A percentile compares a stretch with the other conserved stretches of the same genome.
These are phyloP conservation scores for Calonectris borealis DNA, from an alignment of 2,113 vertebrate species.

Conservation along the genomic window DNA sequence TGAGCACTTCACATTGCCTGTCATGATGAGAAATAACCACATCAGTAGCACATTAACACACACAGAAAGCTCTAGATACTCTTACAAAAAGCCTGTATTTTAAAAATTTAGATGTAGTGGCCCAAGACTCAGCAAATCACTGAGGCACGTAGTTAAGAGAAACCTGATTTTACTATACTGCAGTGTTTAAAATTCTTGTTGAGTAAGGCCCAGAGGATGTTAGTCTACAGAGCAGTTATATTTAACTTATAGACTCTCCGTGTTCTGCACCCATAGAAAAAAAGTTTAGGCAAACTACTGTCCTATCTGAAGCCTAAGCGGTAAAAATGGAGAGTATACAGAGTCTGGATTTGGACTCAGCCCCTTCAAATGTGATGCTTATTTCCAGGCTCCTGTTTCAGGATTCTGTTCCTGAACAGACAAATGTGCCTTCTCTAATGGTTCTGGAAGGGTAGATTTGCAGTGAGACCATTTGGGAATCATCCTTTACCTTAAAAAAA, in stretches of 20 bases:
- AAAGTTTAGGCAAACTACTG: neutral
- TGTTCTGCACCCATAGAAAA: neutral
- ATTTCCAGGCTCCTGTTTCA: neutral
- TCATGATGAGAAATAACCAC: neutral
- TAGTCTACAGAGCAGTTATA: neutral
- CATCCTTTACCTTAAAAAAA: neutral
- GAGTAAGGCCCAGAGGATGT: neutral
- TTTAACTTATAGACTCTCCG: neutral
- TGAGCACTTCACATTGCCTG: constrained; percentile 76
- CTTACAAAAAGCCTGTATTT: neutral
- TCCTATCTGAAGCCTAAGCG: neutral
- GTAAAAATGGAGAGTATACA: neutral
- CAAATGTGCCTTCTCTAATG: neutral
- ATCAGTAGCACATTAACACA: neutral
- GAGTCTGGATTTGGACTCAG: neutral
- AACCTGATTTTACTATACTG: neutral
- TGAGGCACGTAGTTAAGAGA: neutral
- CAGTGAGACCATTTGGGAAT: neutral
- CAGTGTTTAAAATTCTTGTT: neutral
- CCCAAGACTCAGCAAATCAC: neutral
- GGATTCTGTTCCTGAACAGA: neutral
- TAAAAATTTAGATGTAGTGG: neutral
- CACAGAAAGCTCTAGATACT: neutral
- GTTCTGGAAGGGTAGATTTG: neutral
- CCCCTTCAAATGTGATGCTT: neutral